These are phyloP conservation scores for Coremacera marginata DNA, from an alignment of 2,888 invertebrate genomes.

Conservation along the genomic window DNA sequence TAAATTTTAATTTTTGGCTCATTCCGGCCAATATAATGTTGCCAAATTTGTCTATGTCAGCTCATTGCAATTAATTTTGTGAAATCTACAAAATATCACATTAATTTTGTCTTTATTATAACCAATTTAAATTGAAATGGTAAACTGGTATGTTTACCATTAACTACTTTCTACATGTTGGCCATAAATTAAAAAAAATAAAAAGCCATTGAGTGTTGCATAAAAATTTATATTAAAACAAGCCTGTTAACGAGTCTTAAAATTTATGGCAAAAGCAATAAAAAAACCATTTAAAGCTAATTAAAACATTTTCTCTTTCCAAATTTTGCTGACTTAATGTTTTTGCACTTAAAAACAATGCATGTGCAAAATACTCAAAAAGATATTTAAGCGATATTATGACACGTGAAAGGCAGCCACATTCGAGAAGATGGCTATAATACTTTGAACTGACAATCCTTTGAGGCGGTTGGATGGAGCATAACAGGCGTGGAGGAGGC, in stretches of 20 bases:
- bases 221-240: not conserved
- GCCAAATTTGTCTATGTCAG: too few relatives aligned
- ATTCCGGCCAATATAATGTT: too few relatives aligned
- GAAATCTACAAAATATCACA: not conserved
- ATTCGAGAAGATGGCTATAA: not conserved
- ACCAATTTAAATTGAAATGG: not conserved
- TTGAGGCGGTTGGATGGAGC: too few relatives aligned
- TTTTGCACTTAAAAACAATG: not conserved
- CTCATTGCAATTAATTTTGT: too few relatives aligned
- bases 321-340: not conserved
- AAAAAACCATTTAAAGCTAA: constrained; percentile 21
- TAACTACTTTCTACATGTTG: too few relatives aligned
- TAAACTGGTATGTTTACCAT: too few relatives aligned
- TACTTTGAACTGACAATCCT: not conserved
- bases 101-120: not conserved
- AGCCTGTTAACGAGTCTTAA: not conserved
- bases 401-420: not conserved
- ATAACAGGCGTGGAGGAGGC: too few relatives aligned
- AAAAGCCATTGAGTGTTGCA: not conserved
- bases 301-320: not conserved
- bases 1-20: too few relatives aligned
- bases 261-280: constrained; percentile 20
- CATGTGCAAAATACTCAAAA: too few relatives aligned
- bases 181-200: not conserved
- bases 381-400: not conserved